Evolutionary conservation across 2,797 vertebrate genomes (phyloP).

Genomic region (Gadopsis marmoratus): DNA sequence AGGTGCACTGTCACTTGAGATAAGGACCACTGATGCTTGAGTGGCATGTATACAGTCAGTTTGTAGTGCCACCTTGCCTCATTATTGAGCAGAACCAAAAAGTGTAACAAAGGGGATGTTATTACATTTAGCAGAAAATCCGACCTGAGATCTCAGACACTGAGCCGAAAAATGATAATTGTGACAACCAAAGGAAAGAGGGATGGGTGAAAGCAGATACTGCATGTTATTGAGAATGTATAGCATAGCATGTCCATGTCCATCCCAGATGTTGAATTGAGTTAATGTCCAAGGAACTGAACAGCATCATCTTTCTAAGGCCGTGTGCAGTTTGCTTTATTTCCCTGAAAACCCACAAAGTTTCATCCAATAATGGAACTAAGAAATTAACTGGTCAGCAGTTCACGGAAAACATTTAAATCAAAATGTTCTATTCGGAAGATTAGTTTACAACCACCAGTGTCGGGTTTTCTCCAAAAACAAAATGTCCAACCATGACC

Average conservation of each 20-base stretch:
- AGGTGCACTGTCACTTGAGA: slow-evolving; percentile 48
- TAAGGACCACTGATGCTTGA: slow-evolving; percentile 12
- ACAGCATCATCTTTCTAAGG: neutral
- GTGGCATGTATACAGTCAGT: slow-evolving; percentile 10
- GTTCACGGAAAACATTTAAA: slow-evolving; percentile 28
- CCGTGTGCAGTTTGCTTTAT: neutral
- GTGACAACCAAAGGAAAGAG: slow-evolving; percentile 16
- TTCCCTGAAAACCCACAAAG: slow-evolving; percentile 12
- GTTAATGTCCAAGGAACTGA: slow-evolving; percentile 22
- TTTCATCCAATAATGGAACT: slow-evolving; percentile 18
- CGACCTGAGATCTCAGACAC: slow-evolving; percentile 8
- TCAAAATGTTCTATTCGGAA: slow-evolving; percentile 32
- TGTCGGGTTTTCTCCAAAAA: slow-evolving; percentile 25
- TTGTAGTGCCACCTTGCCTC: neutral
- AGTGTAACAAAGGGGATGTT: neutral
- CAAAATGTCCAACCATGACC: slow-evolving; percentile 47
- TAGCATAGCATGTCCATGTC: slow-evolving; percentile 21
- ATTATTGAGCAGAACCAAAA: neutral
- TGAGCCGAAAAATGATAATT: slow-evolving; percentile 34
- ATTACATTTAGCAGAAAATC: slow-evolving; percentile 22
- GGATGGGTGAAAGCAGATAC: slow-evolving; percentile 25
- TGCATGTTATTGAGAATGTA: slow-evolving; percentile 24
- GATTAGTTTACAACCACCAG: slow-evolving; percentile 49
- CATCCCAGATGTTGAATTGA: slow-evolving; percentile 23
- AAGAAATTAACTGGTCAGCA: slow-evolving; percentile 37